phyloP scores from a whole-genome alignment of 2,888 invertebrate species.

The Drosophila kokeensis region DNA sequence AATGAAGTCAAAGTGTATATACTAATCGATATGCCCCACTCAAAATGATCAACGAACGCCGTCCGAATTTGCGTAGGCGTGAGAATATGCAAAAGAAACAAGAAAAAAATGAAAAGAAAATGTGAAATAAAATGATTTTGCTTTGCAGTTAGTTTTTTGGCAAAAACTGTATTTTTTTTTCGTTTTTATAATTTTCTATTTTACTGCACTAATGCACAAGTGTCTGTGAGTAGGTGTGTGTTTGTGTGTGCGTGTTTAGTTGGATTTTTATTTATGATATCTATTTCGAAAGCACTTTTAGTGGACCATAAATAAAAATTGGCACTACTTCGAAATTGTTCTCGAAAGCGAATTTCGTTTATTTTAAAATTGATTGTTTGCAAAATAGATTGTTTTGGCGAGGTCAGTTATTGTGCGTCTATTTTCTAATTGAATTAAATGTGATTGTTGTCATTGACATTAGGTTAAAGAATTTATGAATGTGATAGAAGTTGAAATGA shows the following conservation, averaged over 20 bases:
- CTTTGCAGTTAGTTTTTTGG: constrained; percentile 30
- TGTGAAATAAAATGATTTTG: constrained; percentile 14
- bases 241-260: neutral
- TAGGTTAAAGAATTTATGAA: neutral
- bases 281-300: constrained; percentile 39
- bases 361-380: constrained; percentile 43
- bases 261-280: constrained; percentile 48
- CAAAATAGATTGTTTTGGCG: constrained; percentile 22
- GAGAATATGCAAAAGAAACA: constrained; percentile 25
- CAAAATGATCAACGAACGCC: neutral
- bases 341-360: constrained; percentile 37
- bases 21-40: constrained; percentile 13
- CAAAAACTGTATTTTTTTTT: constrained; percentile 22
- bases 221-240: neutral
- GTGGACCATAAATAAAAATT: constrained; percentile 32
- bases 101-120: constrained; percentile 11
- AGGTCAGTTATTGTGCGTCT: constrained; percentile 38
- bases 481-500: neutral
- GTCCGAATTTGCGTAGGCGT: constrained; percentile 31
- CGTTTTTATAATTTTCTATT: constrained; percentile 6
- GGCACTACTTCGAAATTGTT: constrained; percentile 13
- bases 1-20: neutral
- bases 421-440: neutral
- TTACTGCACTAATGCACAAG: constrained; percentile 21
- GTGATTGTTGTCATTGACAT: neutral